Evolutionary conservation across 2,888 invertebrate species (phyloP), one percentile per base, ranked within the genome.

Genomic region (Cristatella mucedo): DNA sequence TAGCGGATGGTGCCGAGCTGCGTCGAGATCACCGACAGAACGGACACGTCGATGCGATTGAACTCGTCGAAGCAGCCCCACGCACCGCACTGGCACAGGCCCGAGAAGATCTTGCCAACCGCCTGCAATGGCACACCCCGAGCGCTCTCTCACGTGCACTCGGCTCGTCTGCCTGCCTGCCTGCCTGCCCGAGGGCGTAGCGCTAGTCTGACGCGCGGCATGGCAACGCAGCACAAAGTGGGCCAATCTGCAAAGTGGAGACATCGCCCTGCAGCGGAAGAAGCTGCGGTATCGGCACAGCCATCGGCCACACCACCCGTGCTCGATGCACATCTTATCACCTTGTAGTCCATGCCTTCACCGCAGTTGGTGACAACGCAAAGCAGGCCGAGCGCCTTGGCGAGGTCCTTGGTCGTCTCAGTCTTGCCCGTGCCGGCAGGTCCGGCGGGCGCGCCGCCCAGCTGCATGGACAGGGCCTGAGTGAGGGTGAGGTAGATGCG

Each of bases 31-130:
- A 89, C 87, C 13, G 86, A 87, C 16, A 89, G 68, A 33, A 87
- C 86, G 0, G 87, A 86, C 3, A 85, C 77, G 48, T 87, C 85
- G 49, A 91, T 87, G 24, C 86, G 72, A 66, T 89, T 87, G 68
- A 89, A 89, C 67, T 87, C 86, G 52, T 89, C 87, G 58, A 89
- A 89, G 61, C 87, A 89, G 2, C 87, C 89, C 89, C 89, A 89
- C 2, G 86, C 85, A 0, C 89, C 89, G 59, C 82, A 82, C 59
- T 83, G 82, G 40, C 78, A 78, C 38, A 84, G 68, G 1, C 83
- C 67, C 76, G 65, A 63, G 49, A 62, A 61, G 44, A 66, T 66
- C 50, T 67, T 67, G 11, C 67, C 66, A 36, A 83, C 76, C 2
- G 86, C 82, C 49, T 80, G 75, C 16, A 50, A 49, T n/a, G n/a